Evolutionary conservation across 1,140 invertebrate species (phyloP).

Genomic region (Drosophila auraria): DNA sequence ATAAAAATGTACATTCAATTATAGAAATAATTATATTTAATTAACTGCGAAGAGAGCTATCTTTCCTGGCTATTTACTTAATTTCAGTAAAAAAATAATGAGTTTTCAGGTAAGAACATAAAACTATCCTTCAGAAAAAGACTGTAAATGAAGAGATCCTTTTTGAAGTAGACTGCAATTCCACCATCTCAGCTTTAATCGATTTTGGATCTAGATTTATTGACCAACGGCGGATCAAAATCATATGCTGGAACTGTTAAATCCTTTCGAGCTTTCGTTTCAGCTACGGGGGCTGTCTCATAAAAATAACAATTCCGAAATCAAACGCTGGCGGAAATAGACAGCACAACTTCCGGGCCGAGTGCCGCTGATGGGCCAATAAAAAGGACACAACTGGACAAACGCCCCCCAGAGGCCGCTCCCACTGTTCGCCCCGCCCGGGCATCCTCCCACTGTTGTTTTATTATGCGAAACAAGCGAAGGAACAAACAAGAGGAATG

Average conservation of each 20-base stretch:
- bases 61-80: no score
- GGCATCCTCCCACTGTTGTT: constrained; percentile 52
- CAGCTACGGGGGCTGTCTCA: constrained; percentile 22
- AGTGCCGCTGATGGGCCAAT: constrained; percentile 66
- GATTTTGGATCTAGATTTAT: constrained; percentile 15
- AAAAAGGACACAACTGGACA: constrained; percentile 79
- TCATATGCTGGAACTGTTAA: constrained; percentile 19
- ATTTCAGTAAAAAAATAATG: no score
- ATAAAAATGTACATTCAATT: background rate
- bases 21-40: background rate
- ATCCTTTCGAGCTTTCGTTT: constrained; percentile 15
- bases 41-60: background rate
- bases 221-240: background rate
- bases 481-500: constrained; percentile 72
- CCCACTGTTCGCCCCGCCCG: background rate
- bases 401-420: constrained; percentile 67
- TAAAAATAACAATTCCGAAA: constrained; percentile 74
- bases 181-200: constrained; percentile 9
- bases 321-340: constrained; percentile 74
- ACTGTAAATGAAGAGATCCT: background rate
- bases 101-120: background rate
- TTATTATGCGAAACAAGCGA: constrained; percentile 81
- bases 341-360: constrained; percentile 71
- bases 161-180: background rate
- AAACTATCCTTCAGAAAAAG: background rate